Conservation (phyloP, 1,140 invertebrate species). For the Cataglyphis hispanica region DNA sequence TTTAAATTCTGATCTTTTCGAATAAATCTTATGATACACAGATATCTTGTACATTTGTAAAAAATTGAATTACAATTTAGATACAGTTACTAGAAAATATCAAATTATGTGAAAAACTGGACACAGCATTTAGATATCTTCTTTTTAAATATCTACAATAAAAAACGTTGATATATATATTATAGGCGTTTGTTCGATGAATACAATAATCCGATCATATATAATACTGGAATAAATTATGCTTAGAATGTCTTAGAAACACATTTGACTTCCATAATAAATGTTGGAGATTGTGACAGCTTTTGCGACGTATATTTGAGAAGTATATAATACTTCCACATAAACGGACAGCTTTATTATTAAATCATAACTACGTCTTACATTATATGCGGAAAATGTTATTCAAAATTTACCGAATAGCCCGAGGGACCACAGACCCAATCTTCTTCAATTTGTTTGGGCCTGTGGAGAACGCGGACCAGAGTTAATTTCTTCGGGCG, state of each 20-base stretch:
- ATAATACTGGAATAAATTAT: neutral
- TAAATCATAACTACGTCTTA: slow-evolving; percentile 31
- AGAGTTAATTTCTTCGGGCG: slow-evolving; percentile 66
- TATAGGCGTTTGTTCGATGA: neutral
- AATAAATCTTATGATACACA: neutral
- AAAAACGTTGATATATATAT: neutral
- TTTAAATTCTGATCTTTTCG: neutral
- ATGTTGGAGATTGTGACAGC: slow-evolving; percentile 1
- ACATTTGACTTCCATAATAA: neutral
- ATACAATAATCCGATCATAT: neutral
- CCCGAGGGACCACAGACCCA: slow-evolving; percentile 49
- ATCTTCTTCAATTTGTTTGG: slow-evolving; percentile 70
- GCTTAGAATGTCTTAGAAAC: neutral
- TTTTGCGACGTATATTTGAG: slow-evolving; percentile 6
- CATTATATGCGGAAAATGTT: slow-evolving; percentile 31
- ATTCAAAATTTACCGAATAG: slow-evolving; percentile 40
- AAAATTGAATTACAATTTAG: neutral
- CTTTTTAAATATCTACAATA: neutral
- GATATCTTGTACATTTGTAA: slow-evolving; percentile 7
- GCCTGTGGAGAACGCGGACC: slow-evolving; percentile 23
- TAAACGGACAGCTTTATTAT: slow-evolving; percentile 35
- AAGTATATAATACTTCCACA: slow-evolving; percentile 16
- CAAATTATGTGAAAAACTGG: neutral
- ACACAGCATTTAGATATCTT: slow-evolving; percentile 5
- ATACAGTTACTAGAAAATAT: slow-evolving; percentile 4